Percentiles rank a stretch among this genome's conserved stretches.
These are phyloP conservation scores for Eupithecia inturbata DNA, from an alignment of 2,888 invertebrate genomes.

Conservation along the genomic window DNA sequence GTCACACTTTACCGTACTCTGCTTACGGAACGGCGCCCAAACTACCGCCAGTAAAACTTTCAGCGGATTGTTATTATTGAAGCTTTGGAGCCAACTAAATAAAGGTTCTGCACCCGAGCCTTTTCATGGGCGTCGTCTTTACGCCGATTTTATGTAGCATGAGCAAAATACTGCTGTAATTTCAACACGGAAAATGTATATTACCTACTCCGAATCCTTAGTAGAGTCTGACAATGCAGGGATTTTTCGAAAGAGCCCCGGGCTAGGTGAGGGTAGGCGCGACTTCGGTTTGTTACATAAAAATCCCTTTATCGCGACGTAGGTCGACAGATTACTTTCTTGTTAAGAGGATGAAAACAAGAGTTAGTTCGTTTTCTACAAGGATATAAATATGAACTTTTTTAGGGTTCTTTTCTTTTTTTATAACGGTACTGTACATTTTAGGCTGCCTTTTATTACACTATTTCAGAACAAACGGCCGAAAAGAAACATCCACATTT, in stretches of 20 bases:
- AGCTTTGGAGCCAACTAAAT: conserved; percentile 75
- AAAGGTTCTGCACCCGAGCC: conserved; percentile 69
- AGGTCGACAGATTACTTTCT: conserved; percentile 83
- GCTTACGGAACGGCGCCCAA: conserved; percentile 68
- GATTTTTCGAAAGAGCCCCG: conserved; percentile 76
- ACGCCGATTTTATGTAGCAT: conserved; percentile 80
- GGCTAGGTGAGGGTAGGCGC: conserved; percentile 83
- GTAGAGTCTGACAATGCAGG: conserved; percentile 78
- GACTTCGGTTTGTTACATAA: conserved; percentile 82
- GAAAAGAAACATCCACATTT: conserved; percentile 46
- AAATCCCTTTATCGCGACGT: conserved; percentile 82
- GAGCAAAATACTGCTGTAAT: conserved; percentile 79
- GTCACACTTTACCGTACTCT: conserved; percentile 62
- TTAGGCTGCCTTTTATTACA: conserved; percentile 59
- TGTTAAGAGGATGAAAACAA: conserved; percentile 83
- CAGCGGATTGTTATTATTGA: conserved; percentile 74
- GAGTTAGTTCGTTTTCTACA: conserved; percentile 77
- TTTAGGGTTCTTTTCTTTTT: conserved; percentile 63
- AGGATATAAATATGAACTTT: conserved; percentile 76
- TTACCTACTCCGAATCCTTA: conserved; percentile 74
- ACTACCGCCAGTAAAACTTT: conserved; percentile 76
- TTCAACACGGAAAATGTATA: conserved; percentile 81
- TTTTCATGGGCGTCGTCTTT: conserved; percentile 76
- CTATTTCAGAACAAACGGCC: conserved; percentile 46
- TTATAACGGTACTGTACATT: conserved; percentile 62